Conservation (phyloP, 2,797 vertebrate genomes). For the Catamblyrhynchus diadema region DNA sequence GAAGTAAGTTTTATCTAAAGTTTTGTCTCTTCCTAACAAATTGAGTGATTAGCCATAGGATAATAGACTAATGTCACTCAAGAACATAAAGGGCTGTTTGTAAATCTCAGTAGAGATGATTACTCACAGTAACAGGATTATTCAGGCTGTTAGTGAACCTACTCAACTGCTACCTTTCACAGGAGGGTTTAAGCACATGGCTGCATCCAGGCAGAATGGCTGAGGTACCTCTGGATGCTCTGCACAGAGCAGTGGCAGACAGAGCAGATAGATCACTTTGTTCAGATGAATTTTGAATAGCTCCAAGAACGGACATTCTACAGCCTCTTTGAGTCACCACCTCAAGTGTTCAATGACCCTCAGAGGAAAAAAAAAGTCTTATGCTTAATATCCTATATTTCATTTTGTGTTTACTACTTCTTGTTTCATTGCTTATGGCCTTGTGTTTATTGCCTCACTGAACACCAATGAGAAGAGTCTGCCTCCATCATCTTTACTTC, state of each 20-base stretch:
- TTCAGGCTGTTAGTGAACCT: not conserved
- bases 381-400: not conserved
- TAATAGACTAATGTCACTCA: not conserved
- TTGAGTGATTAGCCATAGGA: not conserved
- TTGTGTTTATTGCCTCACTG: not conserved
- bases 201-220: not conserved
- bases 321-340: not conserved
- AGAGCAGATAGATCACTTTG: not conserved
- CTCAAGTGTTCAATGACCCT: not conserved
- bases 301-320: not conserved
- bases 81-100: not conserved
- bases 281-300: not conserved
- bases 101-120: not conserved
- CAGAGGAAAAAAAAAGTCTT: not conserved
- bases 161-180: not conserved
- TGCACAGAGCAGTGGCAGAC: not conserved
- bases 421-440: not conserved
- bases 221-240: not conserved
- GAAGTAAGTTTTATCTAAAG: not conserved
- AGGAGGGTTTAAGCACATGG: not conserved
- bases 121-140: not conserved
- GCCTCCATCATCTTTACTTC: not conserved
- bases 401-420: not conserved
- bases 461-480: not conserved
- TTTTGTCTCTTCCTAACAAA: not conserved